Base-by-base conservation (phyloP, 2,797 vertebrate species). In the Salmo trutta region DNA sequence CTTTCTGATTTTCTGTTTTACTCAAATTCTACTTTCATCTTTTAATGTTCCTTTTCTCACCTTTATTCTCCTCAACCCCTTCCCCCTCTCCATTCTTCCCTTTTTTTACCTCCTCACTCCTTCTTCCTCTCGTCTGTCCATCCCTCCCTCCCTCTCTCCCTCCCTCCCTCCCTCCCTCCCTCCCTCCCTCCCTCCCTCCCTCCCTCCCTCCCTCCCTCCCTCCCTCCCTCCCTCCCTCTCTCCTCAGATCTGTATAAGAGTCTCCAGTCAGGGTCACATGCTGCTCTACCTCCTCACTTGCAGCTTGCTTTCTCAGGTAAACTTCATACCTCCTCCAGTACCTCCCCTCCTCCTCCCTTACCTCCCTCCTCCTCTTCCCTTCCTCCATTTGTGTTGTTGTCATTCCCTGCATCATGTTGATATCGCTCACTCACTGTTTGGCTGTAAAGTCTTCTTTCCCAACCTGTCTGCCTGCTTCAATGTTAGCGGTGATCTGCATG, bases 261-360 rank as follows among this genome's bases (percentile, higher is more conserved):
- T 95, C 96, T 99, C 95, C 98, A 98, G 94, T 95, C 97, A 90
- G 96, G 97, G 94, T 94, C 95, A 88, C 96, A 96, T 94, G 96
- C 96, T 81, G 91, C 95, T 93, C 95, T 99, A 94, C 96, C 98
- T 96, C 93, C 97, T 94, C 97, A 98, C 87, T 94, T 98, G 94
- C 98, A 97, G 94, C 97, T 97, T 93, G 94, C 96, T 90, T 98
- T 96, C 92, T 96, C 96, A 96, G 98, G 98, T 99, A 96, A 97
- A 86, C 74, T 76, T 75, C 83, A 80, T 6, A 36, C 36, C 36
- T 36, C 36, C 36, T 36, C 33, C 5, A 6, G 33, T 36, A 36
- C 36, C 7, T 7, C 75, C 75, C 75, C 62, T 74, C 2, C 19
- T 6, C 33, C 33, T 36, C 33, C 33, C 5, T 5, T 36, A 36